phyloP scores from a whole-genome alignment of 2,888 invertebrate species.

The Trichopria drosophilae region DNA sequence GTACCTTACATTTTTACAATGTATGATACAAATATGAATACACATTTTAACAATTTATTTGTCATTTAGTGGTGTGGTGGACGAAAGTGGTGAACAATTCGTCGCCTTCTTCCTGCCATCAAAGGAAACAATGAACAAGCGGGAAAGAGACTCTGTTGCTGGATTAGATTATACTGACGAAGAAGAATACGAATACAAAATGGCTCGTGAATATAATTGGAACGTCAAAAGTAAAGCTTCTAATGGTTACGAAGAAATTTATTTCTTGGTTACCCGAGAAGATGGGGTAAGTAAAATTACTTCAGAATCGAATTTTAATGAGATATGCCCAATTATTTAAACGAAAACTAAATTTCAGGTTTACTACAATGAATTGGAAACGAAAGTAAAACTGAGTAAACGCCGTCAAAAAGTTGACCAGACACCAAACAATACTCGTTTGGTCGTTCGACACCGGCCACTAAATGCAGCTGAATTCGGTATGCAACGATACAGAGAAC shows the following conservation, averaged over 20 bases:
- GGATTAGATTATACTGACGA: constrained; percentile 78
- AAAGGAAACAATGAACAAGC: constrained; percentile 82
- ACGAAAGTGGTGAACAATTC: constrained; percentile 94
- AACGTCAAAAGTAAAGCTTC: constrained; percentile 93
- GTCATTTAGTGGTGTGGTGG: constrained; percentile 86
- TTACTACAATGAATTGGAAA: constrained; percentile 93
- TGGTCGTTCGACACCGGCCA: constrained; percentile 85
- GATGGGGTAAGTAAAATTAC: constrained; percentile 88
- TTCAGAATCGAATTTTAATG: too few species aligned
- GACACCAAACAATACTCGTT: constrained; percentile 69
- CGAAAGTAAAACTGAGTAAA: constrained; percentile 91
- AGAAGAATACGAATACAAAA: constrained; percentile 88
- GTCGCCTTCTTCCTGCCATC: constrained; percentile 96
- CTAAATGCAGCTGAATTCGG: constrained; percentile 78
- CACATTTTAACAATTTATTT: too few species aligned
- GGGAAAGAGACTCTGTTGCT: constrained; percentile 74
- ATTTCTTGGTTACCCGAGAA: constrained; percentile 85
- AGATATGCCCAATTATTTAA: too few species aligned
- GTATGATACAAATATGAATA: too few species aligned
- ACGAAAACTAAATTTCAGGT: too few species aligned
- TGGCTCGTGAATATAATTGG: constrained; percentile 97
- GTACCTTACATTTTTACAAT: too few species aligned
- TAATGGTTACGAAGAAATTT: constrained; percentile 91
- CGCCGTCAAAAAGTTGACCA: constrained; percentile 74
- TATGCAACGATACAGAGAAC: constrained; percentile 79